Evolutionary conservation across 2,797 vertebrate species (phyloP).

Genomic region (Arctocebus calabarensis): DNA sequence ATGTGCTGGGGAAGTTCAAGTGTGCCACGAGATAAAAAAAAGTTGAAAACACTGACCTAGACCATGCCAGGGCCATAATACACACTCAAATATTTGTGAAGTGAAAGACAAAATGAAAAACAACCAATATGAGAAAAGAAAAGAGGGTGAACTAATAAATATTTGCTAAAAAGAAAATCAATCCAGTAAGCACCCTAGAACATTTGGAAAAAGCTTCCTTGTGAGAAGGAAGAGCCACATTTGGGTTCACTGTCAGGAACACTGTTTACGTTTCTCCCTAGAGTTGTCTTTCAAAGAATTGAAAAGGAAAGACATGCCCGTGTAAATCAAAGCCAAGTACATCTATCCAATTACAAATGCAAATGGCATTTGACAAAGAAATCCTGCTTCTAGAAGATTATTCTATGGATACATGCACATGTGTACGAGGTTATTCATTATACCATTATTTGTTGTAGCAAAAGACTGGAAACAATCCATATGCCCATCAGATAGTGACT

Average conservation of each 20-base stretch:
- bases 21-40: no score
- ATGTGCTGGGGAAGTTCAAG: no score
- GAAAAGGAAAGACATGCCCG: conserved; percentile 8
- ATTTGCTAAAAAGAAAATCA: conserved; percentile 20
- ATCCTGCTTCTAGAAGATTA: conserved; percentile 25
- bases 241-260: neutral
- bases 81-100: neutral
- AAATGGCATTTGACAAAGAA: conserved; percentile 42
- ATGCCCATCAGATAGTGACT: neutral
- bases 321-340: conserved; percentile 42
- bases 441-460: neutral
- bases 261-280: neutral
- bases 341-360: conserved; percentile 9
- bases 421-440: neutral
- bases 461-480: conserved; percentile 46
- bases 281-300: conserved; percentile 21
- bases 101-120: neutral
- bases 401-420: neutral
- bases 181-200: neutral
- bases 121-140: neutral
- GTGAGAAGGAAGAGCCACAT: neutral
- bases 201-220: neutral
- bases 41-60: neutral
- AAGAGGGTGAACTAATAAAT: neutral
- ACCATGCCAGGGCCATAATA: neutral